Evolutionary conservation across 2,797 vertebrate species (phyloP).

Genomic region (Petrocephalus sullivani): DNA sequence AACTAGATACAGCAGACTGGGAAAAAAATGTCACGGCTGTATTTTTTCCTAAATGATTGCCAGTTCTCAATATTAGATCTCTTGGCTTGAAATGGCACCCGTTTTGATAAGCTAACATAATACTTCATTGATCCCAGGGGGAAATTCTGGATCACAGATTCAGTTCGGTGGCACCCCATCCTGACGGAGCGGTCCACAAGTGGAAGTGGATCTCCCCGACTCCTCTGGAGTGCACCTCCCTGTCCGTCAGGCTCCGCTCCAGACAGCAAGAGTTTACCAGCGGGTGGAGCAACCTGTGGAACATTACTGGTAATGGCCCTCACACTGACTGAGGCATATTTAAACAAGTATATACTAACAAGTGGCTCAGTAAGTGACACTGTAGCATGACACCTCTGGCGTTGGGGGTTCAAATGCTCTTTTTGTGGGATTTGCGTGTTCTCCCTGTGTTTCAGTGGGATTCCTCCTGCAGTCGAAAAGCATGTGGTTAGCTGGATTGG

Average conservation of each 20-base stretch:
- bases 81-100: neutral
- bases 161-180: neutral
- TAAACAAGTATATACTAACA: neutral
- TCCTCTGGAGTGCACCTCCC: constrained; percentile 22
- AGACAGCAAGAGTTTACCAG: constrained; percentile 47
- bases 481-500: neutral
- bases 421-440: neutral
- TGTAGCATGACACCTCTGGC: neutral
- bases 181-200: neutral
- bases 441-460: neutral
- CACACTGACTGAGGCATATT: neutral
- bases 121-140: neutral
- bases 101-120: neutral
- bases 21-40: neutral
- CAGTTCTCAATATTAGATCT: neutral
- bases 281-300: constrained; percentile 56
- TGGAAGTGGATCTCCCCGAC: constrained; percentile 20
- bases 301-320: constrained; percentile 48
- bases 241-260: constrained; percentile 40
- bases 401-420: neutral
- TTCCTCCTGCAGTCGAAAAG: neutral
- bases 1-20: neutral
- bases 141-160: neutral
- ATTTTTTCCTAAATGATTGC: neutral
- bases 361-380: neutral